These are phyloP conservation scores for Drosophila peninsularis DNA, from an alignment of 2,888 invertebrate genomes.

Conservation along the genomic window DNA sequence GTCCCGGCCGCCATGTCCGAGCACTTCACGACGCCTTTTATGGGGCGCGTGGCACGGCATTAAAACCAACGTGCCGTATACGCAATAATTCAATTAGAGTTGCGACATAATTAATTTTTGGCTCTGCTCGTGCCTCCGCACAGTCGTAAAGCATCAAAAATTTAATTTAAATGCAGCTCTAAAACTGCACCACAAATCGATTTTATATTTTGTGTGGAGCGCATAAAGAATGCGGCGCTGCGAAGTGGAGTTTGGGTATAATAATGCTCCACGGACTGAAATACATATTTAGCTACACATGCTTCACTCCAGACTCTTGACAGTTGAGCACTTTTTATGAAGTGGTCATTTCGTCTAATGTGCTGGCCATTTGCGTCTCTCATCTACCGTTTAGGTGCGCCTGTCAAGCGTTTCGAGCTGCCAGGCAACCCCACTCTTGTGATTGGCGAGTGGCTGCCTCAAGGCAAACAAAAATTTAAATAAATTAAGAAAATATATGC, in stretches of 20 bases:
- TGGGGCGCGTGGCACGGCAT: constrained; percentile 58
- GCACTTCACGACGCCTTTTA: constrained; percentile 45
- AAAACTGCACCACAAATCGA: constrained; percentile 21
- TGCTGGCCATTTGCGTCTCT: not conserved
- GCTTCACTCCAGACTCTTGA: not conserved
- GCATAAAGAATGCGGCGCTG: not conserved
- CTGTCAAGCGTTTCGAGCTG: not conserved
- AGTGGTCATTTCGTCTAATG: constrained; percentile 19
- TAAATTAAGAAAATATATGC: constrained; percentile 52
- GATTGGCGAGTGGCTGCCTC: not conserved
- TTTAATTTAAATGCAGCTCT: constrained; percentile 30
- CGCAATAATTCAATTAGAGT: constrained; percentile 68
- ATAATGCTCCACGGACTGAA: not conserved
- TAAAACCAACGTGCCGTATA: constrained; percentile 60
- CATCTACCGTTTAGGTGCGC: not conserved
- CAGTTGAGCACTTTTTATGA: constrained; percentile 7
- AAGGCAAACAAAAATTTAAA: constrained; percentile 32
- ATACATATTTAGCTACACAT: not conserved
- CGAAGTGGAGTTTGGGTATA: not conserved
- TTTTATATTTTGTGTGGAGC: not conserved
- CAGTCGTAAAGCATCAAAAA: constrained; percentile 12
- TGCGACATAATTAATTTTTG: constrained; percentile 56
- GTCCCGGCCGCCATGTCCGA: constrained; percentile 13
- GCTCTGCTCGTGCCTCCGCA: not conserved
- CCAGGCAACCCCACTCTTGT: not conserved